Evolutionary conservation across 2,888 invertebrate genomes (phyloP).

Genomic region (Geophilus truncorum): DNA sequence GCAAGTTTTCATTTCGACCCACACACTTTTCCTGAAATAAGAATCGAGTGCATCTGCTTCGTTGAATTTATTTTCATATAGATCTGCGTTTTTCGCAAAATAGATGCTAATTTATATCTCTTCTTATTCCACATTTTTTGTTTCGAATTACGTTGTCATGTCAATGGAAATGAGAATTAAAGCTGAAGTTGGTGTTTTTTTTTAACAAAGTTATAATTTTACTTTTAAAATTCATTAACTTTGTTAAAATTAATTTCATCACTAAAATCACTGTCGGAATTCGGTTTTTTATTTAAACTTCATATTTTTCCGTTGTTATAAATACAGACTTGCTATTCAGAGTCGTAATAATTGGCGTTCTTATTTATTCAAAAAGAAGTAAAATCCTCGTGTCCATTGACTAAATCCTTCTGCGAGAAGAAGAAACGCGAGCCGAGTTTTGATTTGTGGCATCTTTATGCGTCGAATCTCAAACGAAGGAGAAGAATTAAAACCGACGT

Average conservation of each 20-base stretch:
- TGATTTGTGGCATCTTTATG: not conserved
- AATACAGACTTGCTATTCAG: no score
- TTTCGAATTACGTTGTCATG: not conserved
- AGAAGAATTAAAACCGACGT: conserved; percentile 5
- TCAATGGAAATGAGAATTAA: not conserved
- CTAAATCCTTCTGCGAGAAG: not conserved
- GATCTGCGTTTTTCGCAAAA: no score
- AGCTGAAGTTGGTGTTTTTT: no score
- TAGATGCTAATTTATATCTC: not conserved
- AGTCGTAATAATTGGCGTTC: not conserved
- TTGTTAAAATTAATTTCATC: no score
- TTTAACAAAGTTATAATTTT: no score
- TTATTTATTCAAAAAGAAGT: not conserved
- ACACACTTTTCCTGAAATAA: not conserved
- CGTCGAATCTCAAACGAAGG: not conserved
- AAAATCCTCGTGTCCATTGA: not conserved
- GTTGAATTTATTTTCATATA: not conserved
- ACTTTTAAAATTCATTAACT: no score
- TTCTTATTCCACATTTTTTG: not conserved
- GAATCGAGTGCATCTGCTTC: not conserved
- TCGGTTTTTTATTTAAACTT: no score
- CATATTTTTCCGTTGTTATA: no score
- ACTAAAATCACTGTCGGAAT: no score
- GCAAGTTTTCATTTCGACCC: not conserved
- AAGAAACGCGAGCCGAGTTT: not conserved